Base-by-base conservation (phyloP, 92 coral and sea anemone species). In the Porites divaricata region DNA sequence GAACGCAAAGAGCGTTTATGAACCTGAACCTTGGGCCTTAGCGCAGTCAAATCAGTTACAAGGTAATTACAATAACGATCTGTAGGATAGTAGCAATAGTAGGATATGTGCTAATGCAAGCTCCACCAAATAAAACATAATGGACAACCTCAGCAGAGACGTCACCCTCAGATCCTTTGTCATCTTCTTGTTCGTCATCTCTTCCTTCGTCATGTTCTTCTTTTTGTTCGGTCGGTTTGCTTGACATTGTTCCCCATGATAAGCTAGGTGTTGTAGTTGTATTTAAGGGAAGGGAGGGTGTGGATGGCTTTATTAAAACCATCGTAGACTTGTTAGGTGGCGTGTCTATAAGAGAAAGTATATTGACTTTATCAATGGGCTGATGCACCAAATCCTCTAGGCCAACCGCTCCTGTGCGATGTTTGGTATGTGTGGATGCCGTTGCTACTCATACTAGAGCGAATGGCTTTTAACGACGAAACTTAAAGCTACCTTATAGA, bases 251-350 rank as follows among this genome's bases (percentile, higher is more conserved):
- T 35, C 45, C 45, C 3, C 45, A 3, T 35, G 45, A 35, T 35
- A 35, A 35, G 45, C 45, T 35, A 35, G 45, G 45, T 35, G 45
- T 35, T 35, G 45, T 35, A 35, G 45, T 35, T 35, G 0, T 35
- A 35, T 4, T 35, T 35, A 35, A 35, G 45, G 45, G 45, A 19
- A 3, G 7, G 6, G 59, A 35, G 64, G 77, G 15, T 21, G 54
- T 11, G 10, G 51, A n/a, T 5, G 78, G 78, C 45, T 14, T 81
- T 24, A 72, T 62, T 22, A 81, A 22, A 20, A 78, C 82, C 67
- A 26, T 81, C 4, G 86, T 81, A 6, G 79, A 71, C 78, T 58
- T 81, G 23, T 58, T 71, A 22, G 7, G 86, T n/a, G 61, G 70
- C 53, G 15, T 56, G 13, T 70, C 85, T 71, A 28, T 9, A 21